A percentile compares a stretch with the other conserved stretches of the same genome.
These are phyloP conservation scores for Thymelicus lineola DNA, from an alignment of 2,888 invertebrate genomes.

Conservation along the genomic window DNA sequence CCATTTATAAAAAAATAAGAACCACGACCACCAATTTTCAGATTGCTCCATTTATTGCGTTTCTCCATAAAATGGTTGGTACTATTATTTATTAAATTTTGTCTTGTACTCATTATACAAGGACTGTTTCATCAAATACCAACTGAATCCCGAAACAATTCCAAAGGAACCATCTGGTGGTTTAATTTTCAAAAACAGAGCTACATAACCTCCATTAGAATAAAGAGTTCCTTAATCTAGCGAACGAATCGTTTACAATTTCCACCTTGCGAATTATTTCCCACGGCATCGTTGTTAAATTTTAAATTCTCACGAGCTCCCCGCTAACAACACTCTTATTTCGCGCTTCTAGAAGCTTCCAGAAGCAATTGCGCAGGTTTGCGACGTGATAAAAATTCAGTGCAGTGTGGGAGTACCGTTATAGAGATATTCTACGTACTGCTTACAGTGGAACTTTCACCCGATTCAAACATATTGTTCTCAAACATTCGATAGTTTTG, in stretches of 20 bases:
- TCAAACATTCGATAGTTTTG: constrained; percentile 6
- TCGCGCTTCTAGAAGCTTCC: constrained; percentile 33
- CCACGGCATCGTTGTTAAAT: constrained; percentile 32
- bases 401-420: constrained; percentile 30
- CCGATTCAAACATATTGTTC: constrained; percentile 1
- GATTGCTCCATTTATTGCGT: too few species aligned
- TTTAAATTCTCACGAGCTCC: constrained; percentile 36
- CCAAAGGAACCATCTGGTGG: neutral
- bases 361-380: constrained; percentile 38
- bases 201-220: constrained; percentile 8
- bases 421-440: constrained; percentile 27
- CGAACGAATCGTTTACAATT: constrained; percentile 25
- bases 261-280: constrained; percentile 31
- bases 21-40: too few species aligned
- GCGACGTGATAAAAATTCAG: constrained; percentile 39
- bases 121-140: neutral
- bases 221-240: constrained; percentile 15
- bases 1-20: too few species aligned
- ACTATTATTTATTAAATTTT: too few species aligned
- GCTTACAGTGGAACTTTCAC: constrained; percentile 33
- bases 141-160: neutral
- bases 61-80: too few species aligned
- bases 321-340: constrained; percentile 35
- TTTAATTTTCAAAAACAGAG: constrained; percentile 12
- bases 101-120: too few species aligned